Percentiles rank a stretch among this genome's conserved stretches.
Conservation (phyloP, 2,797 vertebrate genomes). For the Centroberyx gerrardi region DNA sequence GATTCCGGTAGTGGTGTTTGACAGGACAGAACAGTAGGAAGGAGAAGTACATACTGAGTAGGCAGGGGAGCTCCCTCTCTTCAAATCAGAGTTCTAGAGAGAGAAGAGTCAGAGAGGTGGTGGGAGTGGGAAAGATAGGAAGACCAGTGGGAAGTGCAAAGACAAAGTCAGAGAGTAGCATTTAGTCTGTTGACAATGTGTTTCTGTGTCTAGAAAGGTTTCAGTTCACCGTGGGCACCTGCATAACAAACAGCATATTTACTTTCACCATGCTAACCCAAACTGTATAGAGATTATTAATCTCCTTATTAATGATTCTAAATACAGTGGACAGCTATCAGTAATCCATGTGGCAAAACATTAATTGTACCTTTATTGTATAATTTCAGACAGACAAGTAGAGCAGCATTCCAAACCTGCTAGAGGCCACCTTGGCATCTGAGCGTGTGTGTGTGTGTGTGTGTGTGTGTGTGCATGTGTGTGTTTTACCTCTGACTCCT, state of each 20-base stretch:
- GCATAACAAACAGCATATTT: not conserved
- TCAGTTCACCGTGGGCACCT: not conserved
- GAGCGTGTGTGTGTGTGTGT: not conserved
- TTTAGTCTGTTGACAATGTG: conserved; percentile 3
- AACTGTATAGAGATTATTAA: not conserved
- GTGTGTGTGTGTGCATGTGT: not conserved
- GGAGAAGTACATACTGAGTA: conserved; percentile 85
- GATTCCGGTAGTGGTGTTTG: conserved; percentile 46
- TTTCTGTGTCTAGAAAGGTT: conserved; percentile 13
- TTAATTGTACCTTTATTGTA: not conserved
- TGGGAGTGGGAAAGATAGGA: conserved; percentile 48
- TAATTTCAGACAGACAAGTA: not conserved
- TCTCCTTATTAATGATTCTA: not conserved
- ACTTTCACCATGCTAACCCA: not conserved
- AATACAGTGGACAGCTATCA: not conserved
- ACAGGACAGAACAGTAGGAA: conserved; percentile 63
- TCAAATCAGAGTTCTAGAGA: conserved; percentile 84
- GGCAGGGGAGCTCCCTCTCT: conserved; percentile 88
- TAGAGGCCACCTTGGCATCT: not conserved
- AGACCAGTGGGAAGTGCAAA: conserved; percentile 52
- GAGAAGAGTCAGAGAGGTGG: conserved; percentile 63
- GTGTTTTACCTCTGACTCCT: conserved; percentile 95
- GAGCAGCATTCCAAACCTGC: not conserved
- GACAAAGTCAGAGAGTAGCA: conserved; percentile 18
- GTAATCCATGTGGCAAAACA: not conserved